phyloP scores from a whole-genome alignment of 1,140 invertebrate species.

The Saccostrea echinata region DNA sequence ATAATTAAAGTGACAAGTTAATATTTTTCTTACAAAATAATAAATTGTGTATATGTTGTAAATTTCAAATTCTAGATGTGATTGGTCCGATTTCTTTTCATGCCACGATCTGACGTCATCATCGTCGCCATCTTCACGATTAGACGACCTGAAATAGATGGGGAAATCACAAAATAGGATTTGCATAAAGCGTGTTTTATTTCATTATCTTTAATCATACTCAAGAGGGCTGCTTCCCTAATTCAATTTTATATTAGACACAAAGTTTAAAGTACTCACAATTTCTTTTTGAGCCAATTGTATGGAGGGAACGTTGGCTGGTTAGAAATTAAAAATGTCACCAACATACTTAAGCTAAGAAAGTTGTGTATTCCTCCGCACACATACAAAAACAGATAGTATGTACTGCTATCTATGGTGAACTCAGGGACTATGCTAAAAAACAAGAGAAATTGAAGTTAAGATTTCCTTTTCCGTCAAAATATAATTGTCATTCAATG shows the following conservation, averaged over 20 bases:
- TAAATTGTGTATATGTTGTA: slow-evolving; percentile 73
- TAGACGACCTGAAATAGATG: background rate
- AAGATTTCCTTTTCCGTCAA: background rate
- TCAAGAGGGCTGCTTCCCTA: background rate
- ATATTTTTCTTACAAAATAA: slow-evolving; percentile 73
- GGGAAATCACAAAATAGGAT: background rate
- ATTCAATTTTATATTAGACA: background rate
- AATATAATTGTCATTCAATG: background rate
- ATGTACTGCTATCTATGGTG: slow-evolving; percentile 43
- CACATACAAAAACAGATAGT: slow-evolving; percentile 55
- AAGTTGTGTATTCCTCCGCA: slow-evolving; percentile 73
- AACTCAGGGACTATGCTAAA: slow-evolving; percentile 35
- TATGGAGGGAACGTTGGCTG: slow-evolving; percentile 63
- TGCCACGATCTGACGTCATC: slow-evolving; percentile 56
- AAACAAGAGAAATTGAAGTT: background rate
- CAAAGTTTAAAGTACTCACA: background rate
- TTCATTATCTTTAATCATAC: background rate
- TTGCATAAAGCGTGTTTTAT: background rate
- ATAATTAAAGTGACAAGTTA: no score
- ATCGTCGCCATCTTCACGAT: slow-evolving; percentile 60
- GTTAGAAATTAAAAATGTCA: slow-evolving; percentile 76
- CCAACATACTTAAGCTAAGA: slow-evolving; percentile 68
- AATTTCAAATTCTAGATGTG: slow-evolving; percentile 71
- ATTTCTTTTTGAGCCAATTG: slow-evolving; percentile 28
- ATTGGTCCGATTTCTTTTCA: slow-evolving; percentile 64